Evolutionary conservation across 2,113 vertebrate genomes (phyloP), one percentile per base, ranked within the genome.

Genomic region (Craseonycteris thonglongyai): DNA sequence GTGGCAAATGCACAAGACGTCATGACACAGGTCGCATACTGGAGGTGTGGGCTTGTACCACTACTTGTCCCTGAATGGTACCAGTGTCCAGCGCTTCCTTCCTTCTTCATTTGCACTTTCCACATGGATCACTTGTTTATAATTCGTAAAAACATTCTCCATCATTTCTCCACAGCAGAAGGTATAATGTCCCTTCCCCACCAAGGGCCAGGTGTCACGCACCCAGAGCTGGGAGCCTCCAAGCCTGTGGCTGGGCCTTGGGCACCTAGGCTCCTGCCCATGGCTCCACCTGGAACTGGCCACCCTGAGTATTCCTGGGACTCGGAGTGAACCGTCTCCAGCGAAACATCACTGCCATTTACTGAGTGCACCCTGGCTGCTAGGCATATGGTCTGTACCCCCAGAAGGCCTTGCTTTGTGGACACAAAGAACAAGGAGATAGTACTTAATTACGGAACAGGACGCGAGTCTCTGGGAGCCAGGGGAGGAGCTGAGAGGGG

Each of bases 61-160:
- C 2, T 3, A 0, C 5, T 2, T 16, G 30, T 13, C 51, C 18
- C 42, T 30, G 21, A 68, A 14, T 40, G 18, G 38, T 2, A 6
- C 8, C 13, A 15, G 1, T 6, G n/a, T 3, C 0, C 2, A 2
- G n/a, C 7, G 6, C 5, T 71, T 76, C 38, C 51, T n/a, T 33
- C 65, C 65, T 61, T 72, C 59, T 59, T 86, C 75, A 63, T 58
- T 66, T 63, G 42, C 22, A 35, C 9, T 79, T 88, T 78, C 61
- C 56, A n/a, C 47, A 15, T 8, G 4, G 42, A 8, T 47, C 78
- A 42, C 26, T 58, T 49, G 22, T 30, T 72, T 80, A 26, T 38
- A 75, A 69, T 75, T 51, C 71, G 71, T 72, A 45, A 85, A 86
- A 82, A 83, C 21, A 22, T 2, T 12, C 9, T 24, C 30, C 45